These are phyloP conservation scores for Oophaga pumilio DNA, from an alignment of 2,113 vertebrate species.

Conservation along the genomic window DNA sequence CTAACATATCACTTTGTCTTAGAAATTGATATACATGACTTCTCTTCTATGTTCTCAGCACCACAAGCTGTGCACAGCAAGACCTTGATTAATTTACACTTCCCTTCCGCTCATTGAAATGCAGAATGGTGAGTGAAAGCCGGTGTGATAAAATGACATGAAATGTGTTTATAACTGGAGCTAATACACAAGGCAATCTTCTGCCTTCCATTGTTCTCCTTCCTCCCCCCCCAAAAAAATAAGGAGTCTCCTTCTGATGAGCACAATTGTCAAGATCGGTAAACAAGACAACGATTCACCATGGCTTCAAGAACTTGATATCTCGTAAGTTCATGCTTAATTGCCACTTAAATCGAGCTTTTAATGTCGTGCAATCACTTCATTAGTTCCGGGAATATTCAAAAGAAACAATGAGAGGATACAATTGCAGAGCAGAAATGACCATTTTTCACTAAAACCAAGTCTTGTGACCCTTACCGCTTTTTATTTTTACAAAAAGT, in stretches of 20 bases:
- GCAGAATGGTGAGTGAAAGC: conserved; percentile 68
- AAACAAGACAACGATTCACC: conserved; percentile 60
- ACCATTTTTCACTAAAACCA: conserved; percentile 34
- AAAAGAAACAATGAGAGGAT: conserved; percentile 60
- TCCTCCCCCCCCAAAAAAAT: background rate
- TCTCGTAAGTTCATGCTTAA: conserved; percentile 66
- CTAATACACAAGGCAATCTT: conserved; percentile 66
- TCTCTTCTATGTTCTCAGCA: conserved; percentile 62
- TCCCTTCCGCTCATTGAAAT: conserved; percentile 72
- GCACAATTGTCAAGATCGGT: background rate
- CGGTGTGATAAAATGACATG: conserved; percentile 67
- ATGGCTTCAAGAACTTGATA: conserved; percentile 59
- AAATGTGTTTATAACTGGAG: conserved; percentile 63
- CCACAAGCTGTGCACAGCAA: conserved; percentile 71
- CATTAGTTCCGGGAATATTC: conserved; percentile 60
- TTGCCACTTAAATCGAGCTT: conserved; percentile 66
- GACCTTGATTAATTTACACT: conserved; percentile 76
- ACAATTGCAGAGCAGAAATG: conserved; percentile 55
- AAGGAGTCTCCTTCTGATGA: background rate
- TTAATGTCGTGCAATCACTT: conserved; percentile 67
- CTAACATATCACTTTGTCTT: conserved; percentile 62
- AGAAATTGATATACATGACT: conserved; percentile 67
- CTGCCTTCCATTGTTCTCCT: conserved; percentile 35
- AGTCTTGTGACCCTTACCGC: background rate
- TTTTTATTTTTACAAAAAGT: background rate